Evolutionary conservation across 2,888 invertebrate genomes (phyloP).

Genomic region (Pachymerium ferrugineum): DNA sequence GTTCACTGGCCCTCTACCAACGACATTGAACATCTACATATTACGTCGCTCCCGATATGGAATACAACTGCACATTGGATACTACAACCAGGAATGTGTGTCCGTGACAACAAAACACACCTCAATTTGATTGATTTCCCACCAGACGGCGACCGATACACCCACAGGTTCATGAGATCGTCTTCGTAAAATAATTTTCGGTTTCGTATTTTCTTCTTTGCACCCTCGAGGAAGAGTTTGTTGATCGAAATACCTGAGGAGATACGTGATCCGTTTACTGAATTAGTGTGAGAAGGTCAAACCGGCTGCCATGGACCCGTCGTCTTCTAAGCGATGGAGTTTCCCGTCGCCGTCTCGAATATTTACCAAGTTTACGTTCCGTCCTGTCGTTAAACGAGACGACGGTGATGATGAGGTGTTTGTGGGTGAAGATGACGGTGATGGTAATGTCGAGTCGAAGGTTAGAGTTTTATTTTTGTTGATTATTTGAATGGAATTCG

Average conservation of each 20-base stretch:
- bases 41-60: not conserved
- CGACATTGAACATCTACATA: no score
- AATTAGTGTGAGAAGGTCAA: not conserved
- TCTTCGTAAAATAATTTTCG: no score
- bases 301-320: constrained; percentile 24
- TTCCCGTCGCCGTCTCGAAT: constrained; percentile 25
- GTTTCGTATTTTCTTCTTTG: not conserved
- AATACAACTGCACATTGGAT: not conserved
- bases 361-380: not conserved
- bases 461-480: not conserved
- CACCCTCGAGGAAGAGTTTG: not conserved
- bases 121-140: not conserved
- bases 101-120: not conserved
- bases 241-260: constrained; percentile 10
- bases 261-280: not conserved
- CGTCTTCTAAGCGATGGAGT: constrained; percentile 28
- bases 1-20: not conserved
- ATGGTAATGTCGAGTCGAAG: not conserved
- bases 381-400: not conserved
- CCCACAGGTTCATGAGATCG: no score
- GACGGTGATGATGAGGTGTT: not conserved
- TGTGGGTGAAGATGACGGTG: not conserved
- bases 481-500: not conserved
- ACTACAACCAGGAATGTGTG: not conserved
- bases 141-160: no score